phyloP scores from a whole-genome alignment of 2,888 invertebrate genomes.

The Pasiphila rectangulata region DNA sequence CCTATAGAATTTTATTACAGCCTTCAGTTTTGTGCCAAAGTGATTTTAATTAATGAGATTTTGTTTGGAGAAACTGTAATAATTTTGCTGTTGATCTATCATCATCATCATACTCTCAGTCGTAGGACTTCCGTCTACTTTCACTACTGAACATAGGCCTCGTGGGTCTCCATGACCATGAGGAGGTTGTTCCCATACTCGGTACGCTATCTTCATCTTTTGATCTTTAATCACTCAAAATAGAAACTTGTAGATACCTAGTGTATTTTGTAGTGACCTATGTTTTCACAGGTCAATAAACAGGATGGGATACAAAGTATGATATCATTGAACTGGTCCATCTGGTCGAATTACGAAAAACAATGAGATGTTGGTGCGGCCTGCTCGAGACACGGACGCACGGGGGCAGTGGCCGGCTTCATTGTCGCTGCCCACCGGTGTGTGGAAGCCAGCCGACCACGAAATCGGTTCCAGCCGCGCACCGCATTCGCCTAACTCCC shows the following conservation, averaged over 20 bases:
- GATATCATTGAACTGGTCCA: constrained; percentile 13
- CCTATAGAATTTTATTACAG: constrained; percentile 11
- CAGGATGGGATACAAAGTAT: constrained; percentile 1
- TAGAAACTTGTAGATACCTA: no score
- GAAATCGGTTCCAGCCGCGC: constrained; percentile 68
- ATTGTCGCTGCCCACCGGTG: constrained; percentile 72
- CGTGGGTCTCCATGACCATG: no score
- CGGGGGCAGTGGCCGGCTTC: constrained; percentile 62
- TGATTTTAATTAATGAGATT: constrained; percentile 5
- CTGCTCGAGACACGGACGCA: constrained; percentile 57
- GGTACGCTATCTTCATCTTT: no score
- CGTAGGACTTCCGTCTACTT: no score
- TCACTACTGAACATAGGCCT: no score
- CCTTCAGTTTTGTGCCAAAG: constrained; percentile 2
- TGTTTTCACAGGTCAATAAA: not conserved
- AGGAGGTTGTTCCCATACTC: no score
- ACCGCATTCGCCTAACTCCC: constrained; percentile 35
- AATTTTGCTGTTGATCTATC: no score
- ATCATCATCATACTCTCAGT: no score
- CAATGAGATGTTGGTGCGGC: constrained; percentile 53
- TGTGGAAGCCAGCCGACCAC: constrained; percentile 72
- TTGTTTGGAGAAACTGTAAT: not conserved
- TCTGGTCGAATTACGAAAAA: constrained; percentile 63
- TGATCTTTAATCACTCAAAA: no score
- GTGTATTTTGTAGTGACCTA: no score